Conservation (phyloP, 2,113 vertebrate species). For the Cavia porcellus region DNA sequence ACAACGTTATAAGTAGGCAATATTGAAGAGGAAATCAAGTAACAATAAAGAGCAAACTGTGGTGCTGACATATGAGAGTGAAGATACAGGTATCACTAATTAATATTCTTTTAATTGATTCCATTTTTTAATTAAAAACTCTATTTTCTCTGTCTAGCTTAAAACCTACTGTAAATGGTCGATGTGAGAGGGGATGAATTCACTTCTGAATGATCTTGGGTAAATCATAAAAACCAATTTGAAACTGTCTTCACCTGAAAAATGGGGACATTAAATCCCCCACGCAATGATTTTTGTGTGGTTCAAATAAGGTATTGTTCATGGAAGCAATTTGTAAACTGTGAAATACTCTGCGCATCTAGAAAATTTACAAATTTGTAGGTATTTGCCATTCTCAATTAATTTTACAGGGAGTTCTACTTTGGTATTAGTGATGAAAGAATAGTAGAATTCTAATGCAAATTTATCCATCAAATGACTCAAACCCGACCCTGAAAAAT, state of each 20-base stretch:
- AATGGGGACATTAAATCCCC: constrained; percentile 56
- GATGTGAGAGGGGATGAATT: constrained; percentile 40
- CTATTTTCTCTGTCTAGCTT: neutral
- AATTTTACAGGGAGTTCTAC: constrained; percentile 15
- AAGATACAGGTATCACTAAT: constrained; percentile 33
- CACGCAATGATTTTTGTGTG: constrained; percentile 42
- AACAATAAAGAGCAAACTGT: constrained; percentile 14
- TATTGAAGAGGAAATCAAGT: constrained; percentile 45
- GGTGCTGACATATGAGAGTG: neutral
- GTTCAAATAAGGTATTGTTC: constrained; percentile 43
- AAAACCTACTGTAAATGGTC: constrained; percentile 55
- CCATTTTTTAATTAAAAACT: constrained; percentile 41
- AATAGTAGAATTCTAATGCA: constrained; percentile 25
- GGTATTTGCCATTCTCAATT: constrained; percentile 63
- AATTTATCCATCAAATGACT: constrained; percentile 47
- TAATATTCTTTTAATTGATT: constrained; percentile 71
- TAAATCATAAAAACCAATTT: constrained; percentile 76
- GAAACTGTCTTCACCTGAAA: constrained; percentile 72
- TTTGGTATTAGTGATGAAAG: neutral
- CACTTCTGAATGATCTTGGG: constrained; percentile 65
- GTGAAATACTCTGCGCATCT: constrained; percentile 13
- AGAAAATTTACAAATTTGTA: constrained; percentile 63
- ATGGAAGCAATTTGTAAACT: constrained; percentile 63
- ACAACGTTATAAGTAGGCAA: constrained; percentile 22
- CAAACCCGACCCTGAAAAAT: constrained; percentile 51